Percentiles rank a stretch among this genome's conserved stretches.
These are phyloP conservation scores for Melanotaenia boesemani DNA, from an alignment of 2,797 vertebrate species.

Conservation along the genomic window DNA sequence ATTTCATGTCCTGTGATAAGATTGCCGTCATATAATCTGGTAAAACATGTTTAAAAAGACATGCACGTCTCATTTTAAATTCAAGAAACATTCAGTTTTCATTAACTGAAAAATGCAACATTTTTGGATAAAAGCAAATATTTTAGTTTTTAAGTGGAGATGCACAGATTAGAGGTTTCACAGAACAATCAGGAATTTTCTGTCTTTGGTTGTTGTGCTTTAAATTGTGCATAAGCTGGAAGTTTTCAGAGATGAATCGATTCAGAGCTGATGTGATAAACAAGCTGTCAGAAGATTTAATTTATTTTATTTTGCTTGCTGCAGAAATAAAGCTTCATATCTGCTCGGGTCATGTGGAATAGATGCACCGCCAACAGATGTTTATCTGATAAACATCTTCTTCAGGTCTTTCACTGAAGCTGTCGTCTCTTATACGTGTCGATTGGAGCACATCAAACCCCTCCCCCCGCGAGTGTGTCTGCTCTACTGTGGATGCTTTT, in stretches of 20 bases:
- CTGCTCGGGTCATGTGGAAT: conserved; percentile 28
- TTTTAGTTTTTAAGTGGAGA: no score
- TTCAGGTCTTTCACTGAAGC: background rate
- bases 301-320: background rate
- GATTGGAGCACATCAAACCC: conserved; percentile 11
- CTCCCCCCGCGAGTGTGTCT: conserved; percentile 31
- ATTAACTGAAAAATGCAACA: background rate
- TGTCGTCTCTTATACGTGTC: conserved; percentile 20
- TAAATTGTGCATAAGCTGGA: conserved; percentile 4
- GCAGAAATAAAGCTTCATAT: conserved; percentile 12
- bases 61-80: background rate
- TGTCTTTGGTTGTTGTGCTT: background rate
- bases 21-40: no score
- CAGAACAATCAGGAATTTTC: conserved; percentile 9
- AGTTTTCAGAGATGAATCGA: background rate
- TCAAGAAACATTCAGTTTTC: background rate
- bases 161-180: background rate
- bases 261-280: conserved; percentile 8
- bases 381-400: conserved; percentile 38
- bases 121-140: background rate
- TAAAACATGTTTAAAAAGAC: no score
- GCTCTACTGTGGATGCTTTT: conserved; percentile 24
- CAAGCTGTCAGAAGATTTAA: background rate
- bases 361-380: conserved; percentile 23
- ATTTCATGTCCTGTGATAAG: no score